Base-by-base conservation (phyloP, 2,113 vertebrate species). In the Capreolus pygargus region DNA sequence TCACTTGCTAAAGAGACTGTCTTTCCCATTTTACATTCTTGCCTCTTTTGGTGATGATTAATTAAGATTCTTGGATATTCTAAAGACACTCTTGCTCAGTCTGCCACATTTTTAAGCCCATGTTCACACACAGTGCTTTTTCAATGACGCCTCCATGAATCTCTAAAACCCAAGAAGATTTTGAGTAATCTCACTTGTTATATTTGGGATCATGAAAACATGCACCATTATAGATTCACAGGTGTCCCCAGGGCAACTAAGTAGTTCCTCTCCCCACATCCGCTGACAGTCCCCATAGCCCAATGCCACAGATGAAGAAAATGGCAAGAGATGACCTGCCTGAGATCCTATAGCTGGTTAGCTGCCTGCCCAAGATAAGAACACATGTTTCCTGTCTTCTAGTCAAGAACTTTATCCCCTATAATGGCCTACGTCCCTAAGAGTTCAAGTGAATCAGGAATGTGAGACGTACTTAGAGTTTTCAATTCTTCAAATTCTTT, bases 401-500 rank as follows among this genome's bases (percentile, higher is more conserved):
- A 91, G 64, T 70, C 61, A n/a, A 76, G 70, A 78, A 7, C 11
- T 90, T 82, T 76, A 52, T 76, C 61, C 6, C 89, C 54, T 55
- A 25, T 45, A 82, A 55, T 19, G 36, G 43, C 89, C 67, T 54
- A 14, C 52, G n/a, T 84, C 93, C 84, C 83, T 25, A 33, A 70
- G 61, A 95, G 94, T 89, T 97, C 78, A 89, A 89, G 60, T 64
- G 17, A 23, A 58, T 84, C 82, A 94, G 50, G 89, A 93, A 96
- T 89, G 45, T 54, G 78, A 89, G 76, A 91, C 14, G 43, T 90
- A 57, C 54, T 88, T 95, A 74, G 52, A 85, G 12, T 88, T 92
- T 95, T 89, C 47, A 81, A 91, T 96, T 97, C 94, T 96, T 96
- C 57, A 95, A 55, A 88, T 97, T 98, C 70, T 86, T 98, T 67